These are phyloP conservation scores for Sminthurinus aureus DNA, from an alignment of 2,888 invertebrate genomes.

Conservation along the genomic window DNA sequence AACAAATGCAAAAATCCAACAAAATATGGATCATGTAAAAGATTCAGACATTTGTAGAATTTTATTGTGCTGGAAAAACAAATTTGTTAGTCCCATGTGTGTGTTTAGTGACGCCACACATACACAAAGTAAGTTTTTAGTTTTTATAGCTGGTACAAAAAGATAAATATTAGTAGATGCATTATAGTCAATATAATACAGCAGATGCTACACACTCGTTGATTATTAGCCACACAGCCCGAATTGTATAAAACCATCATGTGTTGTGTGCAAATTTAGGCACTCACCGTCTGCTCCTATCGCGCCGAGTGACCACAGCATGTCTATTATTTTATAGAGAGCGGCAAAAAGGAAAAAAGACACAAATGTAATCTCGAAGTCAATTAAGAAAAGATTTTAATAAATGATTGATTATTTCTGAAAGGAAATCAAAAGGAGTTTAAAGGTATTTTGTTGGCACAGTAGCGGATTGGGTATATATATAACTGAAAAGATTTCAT, in stretches of 20 bases:
- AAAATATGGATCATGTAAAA: not conserved
- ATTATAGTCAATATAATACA: no score
- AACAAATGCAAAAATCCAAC: not conserved
- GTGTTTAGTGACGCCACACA: no score
- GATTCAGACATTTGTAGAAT: no score
- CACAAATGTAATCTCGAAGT: constrained; percentile 59
- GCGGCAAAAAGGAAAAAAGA: constrained; percentile 61
- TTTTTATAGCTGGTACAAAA: no score
- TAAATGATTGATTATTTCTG: constrained; percentile 8
- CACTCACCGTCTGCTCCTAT: constrained; percentile 84
- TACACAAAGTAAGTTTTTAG: no score
- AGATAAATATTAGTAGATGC: no score
- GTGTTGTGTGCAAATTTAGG: constrained; percentile 65
- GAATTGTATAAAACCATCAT: constrained; percentile 52
- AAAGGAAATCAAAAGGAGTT: not conserved
- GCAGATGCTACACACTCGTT: constrained; percentile 10
- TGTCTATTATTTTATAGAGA: constrained; percentile 77
- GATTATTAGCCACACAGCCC: constrained; percentile 60
- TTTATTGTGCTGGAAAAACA: no score
- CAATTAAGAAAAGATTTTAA: constrained; percentile 39
- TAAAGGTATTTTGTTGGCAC: not conserved
- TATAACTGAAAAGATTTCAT: not conserved
- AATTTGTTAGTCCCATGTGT: no score
- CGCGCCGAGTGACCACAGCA: constrained; percentile 98
- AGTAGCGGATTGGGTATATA: not conserved